phyloP scores from a whole-genome alignment of 2,888 invertebrate species.

The Clepsis dumicolana region DNA sequence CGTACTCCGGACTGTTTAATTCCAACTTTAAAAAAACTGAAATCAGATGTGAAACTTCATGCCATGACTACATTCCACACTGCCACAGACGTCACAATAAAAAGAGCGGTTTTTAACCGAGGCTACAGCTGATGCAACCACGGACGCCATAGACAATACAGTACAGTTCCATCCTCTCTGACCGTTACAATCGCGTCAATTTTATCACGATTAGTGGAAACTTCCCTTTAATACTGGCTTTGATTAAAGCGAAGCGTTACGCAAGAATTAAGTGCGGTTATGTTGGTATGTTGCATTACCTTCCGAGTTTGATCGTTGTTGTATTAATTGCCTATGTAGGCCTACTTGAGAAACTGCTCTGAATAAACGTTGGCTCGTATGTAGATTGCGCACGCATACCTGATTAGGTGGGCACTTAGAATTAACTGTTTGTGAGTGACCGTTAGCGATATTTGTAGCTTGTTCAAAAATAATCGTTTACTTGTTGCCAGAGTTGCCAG shows the following conservation, averaged over 20 bases:
- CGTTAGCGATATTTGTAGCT: background rate
- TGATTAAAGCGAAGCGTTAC: slow-evolving; percentile 35
- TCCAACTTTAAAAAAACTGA: background rate
- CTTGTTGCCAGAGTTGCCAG: too few species aligned
- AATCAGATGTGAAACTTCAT: background rate
- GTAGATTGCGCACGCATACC: slow-evolving; percentile 5
- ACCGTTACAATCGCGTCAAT: slow-evolving; percentile 40
- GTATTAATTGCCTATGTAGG: slow-evolving; percentile 20
- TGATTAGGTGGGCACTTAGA: background rate
- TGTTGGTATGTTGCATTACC: slow-evolving; percentile 24
- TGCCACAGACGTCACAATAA: slow-evolving; percentile 22
- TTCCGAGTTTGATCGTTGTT: slow-evolving; percentile 18
- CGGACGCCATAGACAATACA: slow-evolving; percentile 39
- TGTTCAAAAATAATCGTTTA: slow-evolving; percentile 1
- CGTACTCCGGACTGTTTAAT: background rate
- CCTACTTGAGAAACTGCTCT: slow-evolving; percentile 22
- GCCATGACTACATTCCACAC: background rate
- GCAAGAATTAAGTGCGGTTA: slow-evolving; percentile 30
- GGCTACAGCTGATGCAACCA: slow-evolving; percentile 37
- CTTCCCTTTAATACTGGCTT: slow-evolving; percentile 39
- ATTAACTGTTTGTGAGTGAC: background rate
- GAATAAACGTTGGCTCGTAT: slow-evolving; percentile 17
- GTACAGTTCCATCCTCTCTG: slow-evolving; percentile 35
- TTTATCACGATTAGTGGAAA: slow-evolving; percentile 35
- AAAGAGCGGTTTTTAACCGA: slow-evolving; percentile 23